Evolutionary conservation across 2,888 invertebrate genomes (phyloP).

Genomic region (Rhyacophila evoluta): DNA sequence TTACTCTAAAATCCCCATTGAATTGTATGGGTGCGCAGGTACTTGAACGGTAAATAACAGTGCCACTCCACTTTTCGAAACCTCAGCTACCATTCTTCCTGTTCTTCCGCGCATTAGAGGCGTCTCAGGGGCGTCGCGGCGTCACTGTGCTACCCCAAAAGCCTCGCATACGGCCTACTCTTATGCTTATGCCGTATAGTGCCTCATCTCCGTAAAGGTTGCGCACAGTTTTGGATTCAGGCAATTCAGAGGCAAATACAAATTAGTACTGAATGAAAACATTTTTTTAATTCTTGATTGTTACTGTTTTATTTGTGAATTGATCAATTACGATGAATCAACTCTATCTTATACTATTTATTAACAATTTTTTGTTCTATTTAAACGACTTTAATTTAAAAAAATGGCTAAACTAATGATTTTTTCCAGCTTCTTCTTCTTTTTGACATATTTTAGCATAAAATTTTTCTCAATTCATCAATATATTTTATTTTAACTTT

Average conservation of each 20-base stretch:
- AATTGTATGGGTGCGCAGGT: background rate
- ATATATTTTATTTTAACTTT: no score
- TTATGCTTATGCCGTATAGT: background rate
- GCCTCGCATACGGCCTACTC: background rate
- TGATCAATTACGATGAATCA: no score
- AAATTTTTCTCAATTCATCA: no score
- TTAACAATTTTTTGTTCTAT: no score
- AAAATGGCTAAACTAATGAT: no score
- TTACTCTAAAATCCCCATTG: background rate
- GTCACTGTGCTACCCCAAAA: background rate
- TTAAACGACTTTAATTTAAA: no score
- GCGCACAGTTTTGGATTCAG: background rate
- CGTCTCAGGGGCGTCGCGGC: conserved; percentile 27
- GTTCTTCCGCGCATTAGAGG: conserved; percentile 23
- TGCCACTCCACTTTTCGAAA: background rate
- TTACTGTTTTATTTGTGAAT: no score
- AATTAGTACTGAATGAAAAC: no score
- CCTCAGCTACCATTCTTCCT: conserved; percentile 20
- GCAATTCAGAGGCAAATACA: background rate
- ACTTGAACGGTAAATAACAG: conserved; percentile 2
- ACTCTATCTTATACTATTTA: no score
- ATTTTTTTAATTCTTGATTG: no score
- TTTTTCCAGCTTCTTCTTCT: no score
- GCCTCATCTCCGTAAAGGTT: background rate
- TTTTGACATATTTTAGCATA: no score